These are phyloP conservation scores for Tamias sibiricus DNA, from an alignment of 2,113 vertebrate genomes.

Conservation along the genomic window DNA sequence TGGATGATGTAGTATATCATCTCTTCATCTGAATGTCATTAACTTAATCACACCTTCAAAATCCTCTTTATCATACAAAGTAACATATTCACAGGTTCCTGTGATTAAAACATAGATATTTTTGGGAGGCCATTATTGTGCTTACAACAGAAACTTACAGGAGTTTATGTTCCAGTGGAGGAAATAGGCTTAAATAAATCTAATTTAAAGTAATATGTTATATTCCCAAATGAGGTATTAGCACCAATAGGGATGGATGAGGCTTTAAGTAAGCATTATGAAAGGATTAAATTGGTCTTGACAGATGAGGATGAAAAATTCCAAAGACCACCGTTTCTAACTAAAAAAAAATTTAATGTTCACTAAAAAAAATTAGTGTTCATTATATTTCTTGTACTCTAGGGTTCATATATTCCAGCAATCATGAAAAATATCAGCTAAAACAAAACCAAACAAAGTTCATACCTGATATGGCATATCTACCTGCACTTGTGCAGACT, in stretches of 20 bases:
- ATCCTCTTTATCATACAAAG: not conserved
- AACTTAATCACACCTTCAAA: not conserved
- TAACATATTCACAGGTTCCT: not conserved
- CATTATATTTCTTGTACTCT: not conserved
- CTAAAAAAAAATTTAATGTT: not conserved
- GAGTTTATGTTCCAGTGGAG: not conserved
- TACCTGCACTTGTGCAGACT: not conserved
- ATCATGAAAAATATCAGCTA: not conserved
- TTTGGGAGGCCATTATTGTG: not conserved
- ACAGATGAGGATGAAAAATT: not conserved
- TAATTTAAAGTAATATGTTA: not conserved
- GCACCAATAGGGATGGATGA: not conserved
- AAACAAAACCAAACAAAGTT: not conserved
- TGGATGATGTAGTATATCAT: not conserved
- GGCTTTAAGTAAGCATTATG: not conserved
- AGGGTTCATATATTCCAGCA: not conserved
- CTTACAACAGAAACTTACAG: not conserved
- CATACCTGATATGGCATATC: not conserved
- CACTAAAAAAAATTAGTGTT: no score
- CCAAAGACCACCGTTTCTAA: not conserved
- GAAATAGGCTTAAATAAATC: not conserved
- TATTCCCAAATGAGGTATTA: not conserved
- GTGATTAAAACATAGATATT: not conserved
- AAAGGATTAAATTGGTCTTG: not conserved
- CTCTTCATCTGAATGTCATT: not conserved